These are phyloP conservation scores for Beris chalybata DNA, from an alignment of 2,888 invertebrate species.

Conservation along the genomic window DNA sequence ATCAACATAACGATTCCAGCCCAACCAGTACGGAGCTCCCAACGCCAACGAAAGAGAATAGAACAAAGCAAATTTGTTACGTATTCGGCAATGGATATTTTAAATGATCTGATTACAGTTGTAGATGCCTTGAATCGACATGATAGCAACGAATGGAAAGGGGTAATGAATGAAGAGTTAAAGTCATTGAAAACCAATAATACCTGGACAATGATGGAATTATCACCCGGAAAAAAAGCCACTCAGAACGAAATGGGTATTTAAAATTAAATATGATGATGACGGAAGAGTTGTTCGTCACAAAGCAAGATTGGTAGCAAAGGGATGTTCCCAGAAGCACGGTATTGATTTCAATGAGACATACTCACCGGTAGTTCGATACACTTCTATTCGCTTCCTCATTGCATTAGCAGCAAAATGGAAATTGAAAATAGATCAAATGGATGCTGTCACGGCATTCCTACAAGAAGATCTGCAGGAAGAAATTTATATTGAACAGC, in stretches of 20 bases:
- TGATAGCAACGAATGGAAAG: slow-evolving; percentile 7
- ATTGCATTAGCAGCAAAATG: no score
- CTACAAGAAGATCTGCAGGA: no score
- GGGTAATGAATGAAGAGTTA: not conserved
- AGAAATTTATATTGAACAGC: no score
- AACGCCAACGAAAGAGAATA: not conserved
- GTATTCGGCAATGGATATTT: slow-evolving; percentile 8
- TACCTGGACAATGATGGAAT: not conserved
- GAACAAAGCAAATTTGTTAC: not conserved
- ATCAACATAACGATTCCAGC: slow-evolving; percentile 1
- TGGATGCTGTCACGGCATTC: no score
- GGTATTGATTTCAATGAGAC: no score
- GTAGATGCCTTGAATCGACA: slow-evolving; percentile 4
- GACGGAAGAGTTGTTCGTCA: no score
- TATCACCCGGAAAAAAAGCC: not conserved
- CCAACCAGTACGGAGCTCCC: slow-evolving; percentile 1
- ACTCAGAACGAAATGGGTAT: not conserved
- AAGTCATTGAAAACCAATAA: not conserved
- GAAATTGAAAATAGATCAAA: no score
- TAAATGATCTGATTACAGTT: slow-evolving; percentile 1
- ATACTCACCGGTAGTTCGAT: no score
- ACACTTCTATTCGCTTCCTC: no score
- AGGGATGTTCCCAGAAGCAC: no score
- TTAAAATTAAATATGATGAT: no score
- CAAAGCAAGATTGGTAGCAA: no score